These are phyloP conservation scores for Harpalus rubripes DNA, from an alignment of 2,888 invertebrate species.

Conservation along the genomic window DNA sequence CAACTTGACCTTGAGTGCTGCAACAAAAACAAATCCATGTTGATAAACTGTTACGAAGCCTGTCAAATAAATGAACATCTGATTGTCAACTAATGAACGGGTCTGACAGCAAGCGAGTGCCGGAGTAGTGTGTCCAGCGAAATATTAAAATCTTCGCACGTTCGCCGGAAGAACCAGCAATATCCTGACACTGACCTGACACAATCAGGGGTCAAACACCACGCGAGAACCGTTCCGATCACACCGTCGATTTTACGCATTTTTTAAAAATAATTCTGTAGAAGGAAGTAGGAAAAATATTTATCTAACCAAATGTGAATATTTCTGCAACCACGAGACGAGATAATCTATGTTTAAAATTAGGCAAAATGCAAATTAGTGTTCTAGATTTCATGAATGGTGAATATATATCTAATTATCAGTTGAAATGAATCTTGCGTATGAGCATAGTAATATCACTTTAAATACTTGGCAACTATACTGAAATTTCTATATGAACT, in stretches of 20 bases:
- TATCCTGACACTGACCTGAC: conserved; percentile 59
- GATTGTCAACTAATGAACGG: conserved; percentile 48
- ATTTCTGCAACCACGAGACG: not conserved
- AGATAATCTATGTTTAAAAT: not conserved
- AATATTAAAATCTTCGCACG: conserved; percentile 56
- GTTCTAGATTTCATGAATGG: conserved; percentile 19
- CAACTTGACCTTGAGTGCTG: conserved; percentile 98
- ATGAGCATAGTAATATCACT: conserved; percentile 40
- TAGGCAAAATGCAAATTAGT: not conserved
- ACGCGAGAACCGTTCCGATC: conserved; percentile 18
- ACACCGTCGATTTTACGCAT: not conserved
- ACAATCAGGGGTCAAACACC: conserved; percentile 58
- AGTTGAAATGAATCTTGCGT: conserved; percentile 33
- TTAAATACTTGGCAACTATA: conserved; percentile 38
- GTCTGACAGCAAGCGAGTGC: not conserved
- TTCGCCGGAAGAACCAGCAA: conserved; percentile 60
- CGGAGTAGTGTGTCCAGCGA: not conserved
- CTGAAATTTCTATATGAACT: conserved; percentile 44
- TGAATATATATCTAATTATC: conserved; percentile 24
- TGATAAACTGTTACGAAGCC: not conserved
- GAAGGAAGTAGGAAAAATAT: not conserved
- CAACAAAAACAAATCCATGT: conserved; percentile 76
- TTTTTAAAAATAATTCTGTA: not conserved
- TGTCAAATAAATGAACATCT: conserved; percentile 52
- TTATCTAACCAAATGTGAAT: conserved; percentile 11